These are phyloP conservation scores for Agapostemon virescens DNA, from an alignment of 2,888 invertebrate species.

Conservation along the genomic window DNA sequence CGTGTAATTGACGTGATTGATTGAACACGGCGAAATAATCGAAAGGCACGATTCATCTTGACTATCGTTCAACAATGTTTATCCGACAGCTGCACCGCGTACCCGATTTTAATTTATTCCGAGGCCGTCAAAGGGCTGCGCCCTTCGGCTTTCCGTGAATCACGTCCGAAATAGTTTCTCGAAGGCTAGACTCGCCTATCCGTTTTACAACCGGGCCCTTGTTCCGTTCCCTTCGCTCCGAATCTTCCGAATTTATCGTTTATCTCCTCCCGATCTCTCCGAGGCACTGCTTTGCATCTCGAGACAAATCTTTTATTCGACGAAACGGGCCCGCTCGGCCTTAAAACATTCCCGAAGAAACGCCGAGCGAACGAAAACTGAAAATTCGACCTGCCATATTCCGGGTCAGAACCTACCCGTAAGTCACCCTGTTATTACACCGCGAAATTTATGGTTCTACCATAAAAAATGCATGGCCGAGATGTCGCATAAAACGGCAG, in stretches of 20 bases:
- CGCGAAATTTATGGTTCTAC: no score
- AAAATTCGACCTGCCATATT: no score
- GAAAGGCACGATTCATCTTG: conserved; percentile 62
- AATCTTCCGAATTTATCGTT: neutral
- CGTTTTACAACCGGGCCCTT: neutral
- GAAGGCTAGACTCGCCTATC: conserved; percentile 13
- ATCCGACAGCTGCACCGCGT: conserved; percentile 53
- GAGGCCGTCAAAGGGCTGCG: conserved; percentile 18
- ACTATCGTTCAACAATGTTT: conserved; percentile 55
- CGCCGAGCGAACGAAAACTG: neutral
- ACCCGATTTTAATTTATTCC: conserved; percentile 55
- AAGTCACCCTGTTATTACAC: no score
- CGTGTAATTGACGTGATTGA: conserved; percentile 68
- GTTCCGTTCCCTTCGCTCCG: neutral
- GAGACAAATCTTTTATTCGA: neutral
- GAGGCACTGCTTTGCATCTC: neutral
- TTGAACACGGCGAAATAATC: conserved; percentile 54
- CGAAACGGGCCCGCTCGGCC: neutral
- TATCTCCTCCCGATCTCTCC: neutral
- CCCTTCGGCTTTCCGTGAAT: conserved; percentile 23
- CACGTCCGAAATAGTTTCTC: conserved; percentile 23
- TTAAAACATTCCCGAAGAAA: neutral
- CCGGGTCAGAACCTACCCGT: no score
- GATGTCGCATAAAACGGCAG: no score
- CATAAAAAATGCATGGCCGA: no score